Percentiles rank a stretch among this genome's conserved stretches.
These are phyloP conservation scores for Oreochromis niloticus DNA, from an alignment of 2,113 vertebrate genomes.

Conservation along the genomic window DNA sequence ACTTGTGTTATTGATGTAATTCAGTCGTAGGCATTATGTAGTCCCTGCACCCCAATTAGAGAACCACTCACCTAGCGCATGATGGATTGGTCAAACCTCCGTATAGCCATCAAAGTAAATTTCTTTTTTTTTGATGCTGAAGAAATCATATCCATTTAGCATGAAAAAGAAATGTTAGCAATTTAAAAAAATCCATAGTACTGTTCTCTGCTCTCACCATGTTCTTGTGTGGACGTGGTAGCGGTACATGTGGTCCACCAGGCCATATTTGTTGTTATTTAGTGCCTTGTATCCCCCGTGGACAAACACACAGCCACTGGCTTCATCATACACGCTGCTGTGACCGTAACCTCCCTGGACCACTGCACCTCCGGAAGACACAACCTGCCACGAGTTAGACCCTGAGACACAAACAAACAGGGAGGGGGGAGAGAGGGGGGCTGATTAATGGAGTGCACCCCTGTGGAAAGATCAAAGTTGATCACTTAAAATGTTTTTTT, in stretches of 20 bases:
- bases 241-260: slow-evolving; percentile 86
- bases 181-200: neutral
- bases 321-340: slow-evolving; percentile 82
- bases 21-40: neutral
- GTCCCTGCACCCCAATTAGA: neutral
- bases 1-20: neutral
- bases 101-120: neutral
- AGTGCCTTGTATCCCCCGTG: slow-evolving; percentile 89
- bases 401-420: slow-evolving; percentile 50
- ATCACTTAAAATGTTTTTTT: neutral
- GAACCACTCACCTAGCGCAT: neutral
- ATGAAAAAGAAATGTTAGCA: neutral
- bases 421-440: neutral
- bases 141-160: neutral
- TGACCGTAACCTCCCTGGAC: slow-evolving; percentile 90
- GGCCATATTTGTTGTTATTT: slow-evolving; percentile 84
- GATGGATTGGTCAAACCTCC: neutral
- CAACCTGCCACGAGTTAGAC: slow-evolving; percentile 78
- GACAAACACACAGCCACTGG: slow-evolving; percentile 76
- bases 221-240: slow-evolving; percentile 77
- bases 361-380: slow-evolving; percentile 76
- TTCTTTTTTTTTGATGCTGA: neutral
- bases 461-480: neutral
- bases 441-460: neutral
- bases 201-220: slow-evolving; percentile 73